Evolutionary conservation across 35 echinoderm and acorn worm genomes (phyloP).

Genomic region (Apostichopus californicus): DNA sequence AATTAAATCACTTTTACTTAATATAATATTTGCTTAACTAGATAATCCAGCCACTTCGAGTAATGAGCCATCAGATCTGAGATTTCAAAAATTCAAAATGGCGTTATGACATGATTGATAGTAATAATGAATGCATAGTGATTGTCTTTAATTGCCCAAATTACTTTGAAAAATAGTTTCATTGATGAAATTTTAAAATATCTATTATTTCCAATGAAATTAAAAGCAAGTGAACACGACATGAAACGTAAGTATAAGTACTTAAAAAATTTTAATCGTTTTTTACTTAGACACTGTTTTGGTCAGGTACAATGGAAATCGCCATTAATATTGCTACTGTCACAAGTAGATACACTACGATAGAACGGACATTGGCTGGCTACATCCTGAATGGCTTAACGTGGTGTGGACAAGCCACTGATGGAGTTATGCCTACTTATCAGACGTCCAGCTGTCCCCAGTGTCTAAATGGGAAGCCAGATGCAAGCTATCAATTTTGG

Average conservation of each 20-base stretch:
- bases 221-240: no score
- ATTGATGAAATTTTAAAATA: no score
- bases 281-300: conserved; percentile 28
- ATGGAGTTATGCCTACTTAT: background rate
- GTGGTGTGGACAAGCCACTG: conserved; percentile 24
- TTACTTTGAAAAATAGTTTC: no score
- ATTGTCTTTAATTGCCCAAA: background rate
- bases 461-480: background rate
- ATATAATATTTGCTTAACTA: no score
- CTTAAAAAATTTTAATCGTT: background rate
- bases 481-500: conserved; percentile 38
- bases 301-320: conserved; percentile 34
- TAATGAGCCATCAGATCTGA: no score
- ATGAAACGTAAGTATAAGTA: no score
- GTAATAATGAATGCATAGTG: background rate
- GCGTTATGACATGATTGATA: no score
- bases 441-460: background rate
- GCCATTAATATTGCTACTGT: conserved; percentile 43
- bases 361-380: conserved; percentile 30
- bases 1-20: no score
- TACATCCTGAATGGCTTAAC: conserved; percentile 36
- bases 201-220: no score
- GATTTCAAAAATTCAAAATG: no score
- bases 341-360: conserved; percentile 15
- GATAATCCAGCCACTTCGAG: no score